phyloP scores from a whole-genome alignment of 2,797 vertebrate species.

The Otus scops region DNA sequence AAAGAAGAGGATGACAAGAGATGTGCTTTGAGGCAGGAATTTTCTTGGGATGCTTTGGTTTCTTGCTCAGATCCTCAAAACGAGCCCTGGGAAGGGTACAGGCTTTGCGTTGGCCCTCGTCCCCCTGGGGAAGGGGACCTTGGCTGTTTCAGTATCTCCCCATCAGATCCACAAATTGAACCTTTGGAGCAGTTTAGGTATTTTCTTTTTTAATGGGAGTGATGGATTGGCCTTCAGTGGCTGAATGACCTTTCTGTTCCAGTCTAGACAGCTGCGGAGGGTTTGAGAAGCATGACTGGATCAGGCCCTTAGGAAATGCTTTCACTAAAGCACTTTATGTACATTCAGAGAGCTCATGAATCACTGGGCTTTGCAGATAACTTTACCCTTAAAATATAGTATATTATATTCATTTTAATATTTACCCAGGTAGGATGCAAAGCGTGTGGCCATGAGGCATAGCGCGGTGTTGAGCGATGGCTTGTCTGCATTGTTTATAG shows the following conservation, averaged over 20 bases:
- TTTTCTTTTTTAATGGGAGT: conserved; percentile 59
- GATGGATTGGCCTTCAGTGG: conserved; percentile 66
- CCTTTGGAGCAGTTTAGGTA: conserved; percentile 45
- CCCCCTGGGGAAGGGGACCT: not conserved
- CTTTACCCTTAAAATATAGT: conserved; percentile 32
- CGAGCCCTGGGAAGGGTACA: rapidly evolving
- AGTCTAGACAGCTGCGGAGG: conserved; percentile 23
- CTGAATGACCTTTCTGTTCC: conserved; percentile 63
- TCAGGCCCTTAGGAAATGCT: conserved; percentile 60
- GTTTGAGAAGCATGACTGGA: conserved; percentile 41
- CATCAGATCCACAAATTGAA: conserved; percentile 20
- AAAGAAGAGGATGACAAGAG: not conserved
- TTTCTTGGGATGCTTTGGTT: not conserved
- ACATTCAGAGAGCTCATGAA: conserved; percentile 10
- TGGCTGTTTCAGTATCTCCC: not conserved
- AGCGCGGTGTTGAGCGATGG: conserved; percentile 8
- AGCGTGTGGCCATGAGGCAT: conserved; percentile 3
- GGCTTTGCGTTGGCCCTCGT: not conserved
- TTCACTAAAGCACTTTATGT: conserved; percentile 35
- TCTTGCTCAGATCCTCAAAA: not conserved
- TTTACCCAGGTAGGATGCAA: conserved; percentile 59
- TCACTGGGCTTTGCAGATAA: conserved; percentile 35
- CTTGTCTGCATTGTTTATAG: conserved; percentile 64
- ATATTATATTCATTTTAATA: conserved; percentile 41
- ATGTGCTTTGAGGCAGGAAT: not conserved